Percentiles rank a stretch among this genome's conserved stretches.
These are phyloP conservation scores for Eira barbara DNA, from an alignment of 2,113 vertebrate species.

Conservation along the genomic window DNA sequence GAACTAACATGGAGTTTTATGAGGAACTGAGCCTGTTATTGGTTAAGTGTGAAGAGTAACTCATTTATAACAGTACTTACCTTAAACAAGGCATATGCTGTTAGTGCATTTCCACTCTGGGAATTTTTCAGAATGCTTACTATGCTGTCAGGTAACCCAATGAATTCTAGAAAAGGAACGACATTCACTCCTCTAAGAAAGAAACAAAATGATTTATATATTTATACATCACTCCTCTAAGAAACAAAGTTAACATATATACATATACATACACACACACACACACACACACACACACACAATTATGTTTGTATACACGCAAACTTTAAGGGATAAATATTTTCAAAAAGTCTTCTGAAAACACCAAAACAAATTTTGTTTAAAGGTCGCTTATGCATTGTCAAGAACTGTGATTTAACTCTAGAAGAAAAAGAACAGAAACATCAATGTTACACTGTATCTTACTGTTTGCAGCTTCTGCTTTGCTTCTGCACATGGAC, in stretches of 20 bases:
- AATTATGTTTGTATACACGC: background rate
- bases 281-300: background rate
- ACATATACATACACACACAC: background rate
- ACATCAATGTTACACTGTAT: background rate
- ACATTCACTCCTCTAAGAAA: conserved; percentile 92
- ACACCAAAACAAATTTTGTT: conserved; percentile 37
- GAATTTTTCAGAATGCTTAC: conserved; percentile 91
- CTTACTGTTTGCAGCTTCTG: background rate
- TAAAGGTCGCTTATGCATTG: background rate
- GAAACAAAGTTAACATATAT: background rate
- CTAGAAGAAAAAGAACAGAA: background rate
- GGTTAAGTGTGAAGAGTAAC: background rate
- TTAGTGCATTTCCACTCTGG: conserved; percentile 92
- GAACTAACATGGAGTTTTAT: background rate
- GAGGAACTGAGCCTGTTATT: background rate
- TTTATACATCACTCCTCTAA: background rate
- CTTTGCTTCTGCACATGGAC: background rate
- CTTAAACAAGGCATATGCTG: conserved; percentile 97
- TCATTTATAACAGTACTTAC: conserved; percentile 80
- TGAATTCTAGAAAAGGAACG: conserved; percentile 90
- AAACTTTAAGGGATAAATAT: background rate
- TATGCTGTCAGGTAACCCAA: conserved; percentile 90
- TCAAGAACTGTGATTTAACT: background rate
- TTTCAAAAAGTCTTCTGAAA: conserved; percentile 54
- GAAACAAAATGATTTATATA: conserved; percentile 55